phyloP scores from a whole-genome alignment of 2,888 invertebrate genomes.

The Nasonia oneida region DNA sequence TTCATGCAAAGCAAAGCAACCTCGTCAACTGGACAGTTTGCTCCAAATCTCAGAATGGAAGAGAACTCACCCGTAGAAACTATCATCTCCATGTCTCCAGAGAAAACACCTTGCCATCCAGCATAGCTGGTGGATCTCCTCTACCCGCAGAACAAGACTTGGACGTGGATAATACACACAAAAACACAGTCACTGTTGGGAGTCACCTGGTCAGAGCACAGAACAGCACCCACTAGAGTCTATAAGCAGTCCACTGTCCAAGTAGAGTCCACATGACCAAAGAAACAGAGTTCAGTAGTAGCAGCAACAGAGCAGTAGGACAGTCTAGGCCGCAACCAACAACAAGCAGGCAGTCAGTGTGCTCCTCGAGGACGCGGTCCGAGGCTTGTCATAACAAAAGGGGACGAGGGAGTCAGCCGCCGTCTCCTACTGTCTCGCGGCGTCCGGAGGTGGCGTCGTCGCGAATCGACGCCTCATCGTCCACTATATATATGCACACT shows the following conservation, averaged over 20 bases:
- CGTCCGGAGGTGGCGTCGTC: conserved; percentile 2
- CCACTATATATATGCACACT: neutral
- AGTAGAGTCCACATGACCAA: neutral
- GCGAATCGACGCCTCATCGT: conserved; percentile 1
- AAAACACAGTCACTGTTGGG: neutral
- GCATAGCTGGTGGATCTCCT: neutral
- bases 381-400: conserved; percentile 58
- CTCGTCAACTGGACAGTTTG: neutral
- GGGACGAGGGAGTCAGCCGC: conserved; percentile 13
- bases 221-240: conserved; percentile 7
- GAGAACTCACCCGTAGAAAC: conserved; percentile 44
- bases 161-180: neutral
- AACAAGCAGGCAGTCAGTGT: neutral
- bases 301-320: neutral
- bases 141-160: neutral
- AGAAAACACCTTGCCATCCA: conserved; percentile 15
- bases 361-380: conserved; percentile 26
- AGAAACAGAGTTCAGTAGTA: neutral
- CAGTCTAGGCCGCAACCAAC: neutral
- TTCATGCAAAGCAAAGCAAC: neutral
- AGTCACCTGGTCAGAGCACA: neutral
- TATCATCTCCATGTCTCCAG: conserved; percentile 57
- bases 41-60: neutral
- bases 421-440: neutral
- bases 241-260: neutral